Conservation (phyloP, 2,797 vertebrate species). For the Podarcis siculus region DNA sequence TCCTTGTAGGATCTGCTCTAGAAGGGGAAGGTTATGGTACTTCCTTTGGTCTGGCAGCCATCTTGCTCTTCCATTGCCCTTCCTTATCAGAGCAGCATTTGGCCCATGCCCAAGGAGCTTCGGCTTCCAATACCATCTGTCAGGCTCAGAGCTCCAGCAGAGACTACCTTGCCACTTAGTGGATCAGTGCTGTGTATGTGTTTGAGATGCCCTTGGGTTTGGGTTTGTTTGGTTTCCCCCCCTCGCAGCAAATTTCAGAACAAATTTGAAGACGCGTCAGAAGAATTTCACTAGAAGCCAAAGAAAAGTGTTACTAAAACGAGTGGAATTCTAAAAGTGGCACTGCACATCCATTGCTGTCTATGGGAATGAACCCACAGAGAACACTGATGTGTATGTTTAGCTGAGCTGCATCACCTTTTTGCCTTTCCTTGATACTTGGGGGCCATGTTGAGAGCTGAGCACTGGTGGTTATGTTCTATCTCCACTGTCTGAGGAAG, state of each 20-base stretch:
- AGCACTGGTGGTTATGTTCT: background rate
- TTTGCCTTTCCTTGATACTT: background rate
- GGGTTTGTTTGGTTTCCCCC: background rate
- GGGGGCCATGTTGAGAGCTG: background rate
- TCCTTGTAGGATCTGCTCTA: background rate
- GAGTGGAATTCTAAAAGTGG: background rate
- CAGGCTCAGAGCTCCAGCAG: background rate
- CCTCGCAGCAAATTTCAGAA: background rate
- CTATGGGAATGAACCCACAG: background rate
- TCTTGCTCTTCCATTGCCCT: accelerated
- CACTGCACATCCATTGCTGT: background rate
- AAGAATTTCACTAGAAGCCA: background rate
- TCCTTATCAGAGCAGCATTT: background rate
- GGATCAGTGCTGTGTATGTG: background rate
- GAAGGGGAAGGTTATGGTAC: background rate
- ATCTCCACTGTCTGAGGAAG: too few species aligned
- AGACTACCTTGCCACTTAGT: accelerated
- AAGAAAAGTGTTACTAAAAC: background rate
- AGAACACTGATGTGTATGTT: background rate
- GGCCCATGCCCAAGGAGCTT: background rate
- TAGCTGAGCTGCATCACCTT: background rate
- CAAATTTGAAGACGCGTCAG: background rate
- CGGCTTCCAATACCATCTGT: background rate
- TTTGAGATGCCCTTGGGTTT: background rate
- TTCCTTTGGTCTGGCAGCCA: accelerated